phyloP scores from a whole-genome alignment of 2,888 invertebrate species.

The Eutolmus rufibarbis region DNA sequence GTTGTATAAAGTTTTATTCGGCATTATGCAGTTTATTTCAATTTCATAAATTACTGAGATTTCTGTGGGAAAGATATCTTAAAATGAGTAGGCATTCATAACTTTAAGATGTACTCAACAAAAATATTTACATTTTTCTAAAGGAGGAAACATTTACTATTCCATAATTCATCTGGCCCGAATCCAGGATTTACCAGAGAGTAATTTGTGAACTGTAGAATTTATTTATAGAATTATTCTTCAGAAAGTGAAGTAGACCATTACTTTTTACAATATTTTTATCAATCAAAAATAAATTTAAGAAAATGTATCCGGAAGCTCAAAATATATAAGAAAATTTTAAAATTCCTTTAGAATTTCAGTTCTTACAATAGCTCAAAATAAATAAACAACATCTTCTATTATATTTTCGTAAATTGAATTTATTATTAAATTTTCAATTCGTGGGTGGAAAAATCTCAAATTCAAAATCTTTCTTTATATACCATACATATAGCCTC shows the following conservation, averaged over 20 bases:
- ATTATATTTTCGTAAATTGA: no score
- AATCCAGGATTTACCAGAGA: not conserved
- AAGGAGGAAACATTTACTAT: not conserved
- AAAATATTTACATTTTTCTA: not conserved
- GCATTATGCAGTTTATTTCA: not conserved
- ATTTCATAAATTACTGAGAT: not conserved
- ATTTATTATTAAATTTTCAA: no score
- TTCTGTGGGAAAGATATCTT: not conserved
- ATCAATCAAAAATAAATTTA: not conserved
- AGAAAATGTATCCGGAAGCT: no score
- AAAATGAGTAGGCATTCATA: not conserved
- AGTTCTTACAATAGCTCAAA: no score
- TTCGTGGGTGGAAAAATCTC: no score
- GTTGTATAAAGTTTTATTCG: not conserved
- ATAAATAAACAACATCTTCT: no score
- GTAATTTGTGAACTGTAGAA: not conserved
- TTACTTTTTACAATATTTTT: not conserved
- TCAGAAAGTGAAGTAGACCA: not conserved
- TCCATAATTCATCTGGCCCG: not conserved
- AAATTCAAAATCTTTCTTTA: no score
- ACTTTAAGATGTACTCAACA: not conserved
- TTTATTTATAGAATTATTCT: not conserved
- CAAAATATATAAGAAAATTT: no score
- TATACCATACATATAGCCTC: no score
- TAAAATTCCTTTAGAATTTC: no score